phyloP scores from a whole-genome alignment of 2,113 vertebrate genomes.

The Oreotragus oreotragus region DNA sequence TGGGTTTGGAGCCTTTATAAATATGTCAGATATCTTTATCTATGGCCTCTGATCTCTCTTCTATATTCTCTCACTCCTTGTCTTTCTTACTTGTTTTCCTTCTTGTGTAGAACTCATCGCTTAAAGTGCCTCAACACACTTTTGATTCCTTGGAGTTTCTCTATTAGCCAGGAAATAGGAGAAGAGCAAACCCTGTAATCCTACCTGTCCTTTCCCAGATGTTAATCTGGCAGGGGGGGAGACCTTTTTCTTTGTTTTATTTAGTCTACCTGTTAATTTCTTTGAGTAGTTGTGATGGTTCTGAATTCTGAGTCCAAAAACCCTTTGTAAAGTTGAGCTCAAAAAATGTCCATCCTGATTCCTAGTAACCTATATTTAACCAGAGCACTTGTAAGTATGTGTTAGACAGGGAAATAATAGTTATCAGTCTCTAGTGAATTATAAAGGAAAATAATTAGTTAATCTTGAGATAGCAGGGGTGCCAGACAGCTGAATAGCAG shows the following conservation, averaged over 20 bases:
- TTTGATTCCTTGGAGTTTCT: background rate
- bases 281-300: background rate
- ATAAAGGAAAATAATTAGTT: constrained; percentile 69
- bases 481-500: constrained; percentile 61
- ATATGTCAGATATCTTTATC: background rate
- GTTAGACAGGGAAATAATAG: constrained; percentile 71
- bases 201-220: background rate
- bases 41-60: background rate
- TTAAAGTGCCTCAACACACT: background rate
- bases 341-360: constrained; percentile 28
- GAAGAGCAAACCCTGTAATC: background rate
- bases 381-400: constrained; percentile 61
- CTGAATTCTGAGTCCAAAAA: constrained; percentile 11
- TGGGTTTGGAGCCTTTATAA: background rate
- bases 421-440: constrained; percentile 65
- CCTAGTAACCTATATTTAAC: constrained; percentile 67
- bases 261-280: background rate
- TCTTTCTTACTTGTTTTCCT: constrained; percentile 1
- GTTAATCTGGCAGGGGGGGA: background rate
- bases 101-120: background rate
- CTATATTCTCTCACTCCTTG: background rate
- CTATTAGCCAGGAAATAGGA: background rate
- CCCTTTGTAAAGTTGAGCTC: constrained; percentile 39
- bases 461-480: constrained; percentile 70
- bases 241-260: background rate